phyloP scores from a whole-genome alignment of 2,888 invertebrate species.

The Polydrusus tereticollis region DNA sequence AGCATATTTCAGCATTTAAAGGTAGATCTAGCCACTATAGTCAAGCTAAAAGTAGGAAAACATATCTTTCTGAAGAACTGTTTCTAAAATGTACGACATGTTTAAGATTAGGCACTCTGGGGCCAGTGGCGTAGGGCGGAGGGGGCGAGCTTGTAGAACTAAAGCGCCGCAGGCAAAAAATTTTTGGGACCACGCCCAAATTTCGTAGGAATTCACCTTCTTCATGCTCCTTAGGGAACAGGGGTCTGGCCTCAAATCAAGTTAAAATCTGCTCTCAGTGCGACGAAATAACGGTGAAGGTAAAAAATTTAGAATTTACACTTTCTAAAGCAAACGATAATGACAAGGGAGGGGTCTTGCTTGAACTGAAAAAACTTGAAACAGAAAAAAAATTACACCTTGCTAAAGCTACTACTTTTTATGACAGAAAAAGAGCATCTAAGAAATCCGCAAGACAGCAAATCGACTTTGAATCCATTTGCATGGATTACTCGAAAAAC shows the following conservation, averaged over 20 bases:
- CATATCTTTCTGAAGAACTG: conserved; percentile 20
- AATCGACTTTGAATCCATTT: not conserved
- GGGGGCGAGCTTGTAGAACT: not conserved
- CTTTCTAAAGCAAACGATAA: conserved; percentile 3
- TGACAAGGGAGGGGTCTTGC: conserved; percentile 12
- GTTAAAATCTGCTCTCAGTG: not conserved
- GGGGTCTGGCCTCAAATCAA: too few species aligned
- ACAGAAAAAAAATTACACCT: conserved; percentile 19
- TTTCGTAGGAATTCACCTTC: too few species aligned
- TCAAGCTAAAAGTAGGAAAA: too few species aligned
- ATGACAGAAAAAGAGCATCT: conserved; percentile 1
- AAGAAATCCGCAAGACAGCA: conserved; percentile 6
- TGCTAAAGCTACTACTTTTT: conserved; percentile 26
- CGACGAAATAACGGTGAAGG: conserved; percentile 1
- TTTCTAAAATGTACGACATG: too few species aligned
- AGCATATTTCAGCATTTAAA: too few species aligned
- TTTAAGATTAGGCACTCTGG: conserved; percentile 13
- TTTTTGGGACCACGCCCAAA: too few species aligned
- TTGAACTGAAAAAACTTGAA: conserved; percentile 23
- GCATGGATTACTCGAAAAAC: conserved; percentile 23
- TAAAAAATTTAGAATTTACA: conserved; percentile 9
- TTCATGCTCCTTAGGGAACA: too few species aligned
- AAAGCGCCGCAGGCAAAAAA: too few species aligned
- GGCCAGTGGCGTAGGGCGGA: not conserved
- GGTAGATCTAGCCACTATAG: too few species aligned